Evolutionary conservation across 2,888 invertebrate species (phyloP).

Genomic region (Lithophane ornitopus): DNA sequence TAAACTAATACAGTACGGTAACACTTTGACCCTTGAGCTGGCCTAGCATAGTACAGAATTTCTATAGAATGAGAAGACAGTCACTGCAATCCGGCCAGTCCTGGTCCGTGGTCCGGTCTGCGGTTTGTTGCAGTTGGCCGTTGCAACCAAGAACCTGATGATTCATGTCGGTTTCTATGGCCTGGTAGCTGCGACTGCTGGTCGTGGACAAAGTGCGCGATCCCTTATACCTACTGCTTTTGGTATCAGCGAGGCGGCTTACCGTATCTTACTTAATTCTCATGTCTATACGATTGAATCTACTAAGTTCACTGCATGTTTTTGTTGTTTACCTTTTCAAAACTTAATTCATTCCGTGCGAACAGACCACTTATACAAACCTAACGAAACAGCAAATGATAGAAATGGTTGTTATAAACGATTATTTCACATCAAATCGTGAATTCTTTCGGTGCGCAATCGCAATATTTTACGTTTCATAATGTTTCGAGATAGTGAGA

Average conservation of each 20-base stretch:
- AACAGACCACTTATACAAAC: slow-evolving; percentile 2
- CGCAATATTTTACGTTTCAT: slow-evolving; percentile 41
- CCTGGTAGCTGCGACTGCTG: no score
- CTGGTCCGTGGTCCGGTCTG: no score
- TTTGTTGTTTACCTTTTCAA: slow-evolving; percentile 10
- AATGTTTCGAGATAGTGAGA: slow-evolving; percentile 46
- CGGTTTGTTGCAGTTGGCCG: no score
- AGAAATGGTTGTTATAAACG: slow-evolving; percentile 41
- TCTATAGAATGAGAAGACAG: no score
- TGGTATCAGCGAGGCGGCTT: no score
- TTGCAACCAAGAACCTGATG: no score
- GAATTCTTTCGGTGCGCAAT: slow-evolving; percentile 44
- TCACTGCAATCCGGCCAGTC: no score
- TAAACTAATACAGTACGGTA: not conserved
- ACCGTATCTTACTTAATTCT: not conserved
- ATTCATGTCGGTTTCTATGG: no score
- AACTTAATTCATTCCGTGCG: slow-evolving; percentile 23
- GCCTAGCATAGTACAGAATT: not conserved
- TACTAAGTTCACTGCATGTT: not conserved
- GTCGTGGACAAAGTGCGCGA: no score
- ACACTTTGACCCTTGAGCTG: not conserved
- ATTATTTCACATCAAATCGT: slow-evolving; percentile 55
- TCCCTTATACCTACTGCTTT: not conserved
- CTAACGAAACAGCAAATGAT: slow-evolving; percentile 34
- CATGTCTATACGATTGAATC: not conserved